phyloP scores from a whole-genome alignment of 2,797 vertebrate genomes.

The Argyrosomus regius region DNA sequence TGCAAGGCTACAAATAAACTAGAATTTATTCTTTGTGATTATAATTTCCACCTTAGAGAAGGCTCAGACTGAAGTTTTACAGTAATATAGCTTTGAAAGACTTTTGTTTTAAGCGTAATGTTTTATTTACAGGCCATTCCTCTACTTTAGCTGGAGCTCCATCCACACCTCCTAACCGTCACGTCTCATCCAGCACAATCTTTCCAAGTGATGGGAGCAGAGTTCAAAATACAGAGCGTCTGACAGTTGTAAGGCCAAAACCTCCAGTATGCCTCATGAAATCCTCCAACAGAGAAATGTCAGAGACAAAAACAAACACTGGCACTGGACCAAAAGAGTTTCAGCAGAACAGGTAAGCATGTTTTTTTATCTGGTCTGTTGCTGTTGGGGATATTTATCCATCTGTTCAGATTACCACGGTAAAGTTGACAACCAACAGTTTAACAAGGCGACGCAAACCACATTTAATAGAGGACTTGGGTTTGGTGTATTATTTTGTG shows the following conservation, averaged over 20 bases:
- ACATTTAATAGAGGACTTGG: neutral
- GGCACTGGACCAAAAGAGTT: slow-evolving; percentile 21
- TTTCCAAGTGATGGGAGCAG: slow-evolving; percentile 28
- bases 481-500: slow-evolving; percentile 11
- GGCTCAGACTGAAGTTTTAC: no score
- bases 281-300: slow-evolving; percentile 33
- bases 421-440: neutral
- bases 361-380: slow-evolving; percentile 2
- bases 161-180: neutral
- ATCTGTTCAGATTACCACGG: neutral
- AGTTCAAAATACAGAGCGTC: slow-evolving; percentile 22
- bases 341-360: slow-evolving; percentile 11
- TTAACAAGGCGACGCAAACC: neutral
- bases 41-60: no score
- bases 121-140: slow-evolving; percentile 14
- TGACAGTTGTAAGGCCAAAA: slow-evolving; percentile 45
- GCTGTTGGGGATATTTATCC: neutral
- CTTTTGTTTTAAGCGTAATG: neutral
- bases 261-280: slow-evolving; percentile 18
- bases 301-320: slow-evolving; percentile 35
- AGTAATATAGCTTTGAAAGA: no score
- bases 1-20: neutral
- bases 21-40: neutral
- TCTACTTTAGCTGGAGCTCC: neutral
- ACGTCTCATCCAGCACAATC: slow-evolving; percentile 3